Conservation (phyloP, 2,113 vertebrate species). For the Centropus bengalensis region DNA sequence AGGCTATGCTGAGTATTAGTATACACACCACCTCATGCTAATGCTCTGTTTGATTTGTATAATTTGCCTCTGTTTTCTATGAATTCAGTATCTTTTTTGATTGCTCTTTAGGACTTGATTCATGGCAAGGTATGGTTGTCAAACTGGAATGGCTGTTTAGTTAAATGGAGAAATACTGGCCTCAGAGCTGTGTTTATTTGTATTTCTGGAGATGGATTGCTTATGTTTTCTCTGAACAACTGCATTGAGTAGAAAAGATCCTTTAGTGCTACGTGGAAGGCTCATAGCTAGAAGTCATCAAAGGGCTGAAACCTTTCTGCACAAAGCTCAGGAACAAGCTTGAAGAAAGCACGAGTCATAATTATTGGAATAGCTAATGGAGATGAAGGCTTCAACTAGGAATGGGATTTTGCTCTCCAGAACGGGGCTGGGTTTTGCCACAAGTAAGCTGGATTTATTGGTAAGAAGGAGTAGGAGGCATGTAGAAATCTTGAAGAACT, state of each 20-base stretch:
- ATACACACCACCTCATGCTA: background rate
- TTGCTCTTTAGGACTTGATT: background rate
- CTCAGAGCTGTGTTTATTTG: background rate
- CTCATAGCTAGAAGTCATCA: background rate
- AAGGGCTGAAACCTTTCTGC: background rate
- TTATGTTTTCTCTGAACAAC: background rate
- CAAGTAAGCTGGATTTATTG: background rate
- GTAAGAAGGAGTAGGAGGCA: background rate
- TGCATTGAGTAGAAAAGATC: background rate
- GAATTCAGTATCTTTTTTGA: background rate
- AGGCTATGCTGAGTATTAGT: background rate
- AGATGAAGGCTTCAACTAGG: background rate
- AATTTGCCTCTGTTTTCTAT: background rate
- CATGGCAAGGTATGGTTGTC: background rate
- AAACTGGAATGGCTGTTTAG: background rate
- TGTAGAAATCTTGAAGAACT: background rate
- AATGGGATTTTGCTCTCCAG: background rate
- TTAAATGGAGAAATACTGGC: background rate
- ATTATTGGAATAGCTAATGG: background rate
- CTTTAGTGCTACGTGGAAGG: background rate
- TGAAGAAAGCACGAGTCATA: background rate
- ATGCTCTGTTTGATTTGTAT: background rate
- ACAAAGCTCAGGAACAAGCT: background rate
- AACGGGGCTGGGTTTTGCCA: background rate
- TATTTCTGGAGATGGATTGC: background rate